Evolutionary conservation across 2,888 invertebrate species (phyloP).

Genomic region (Odontomyia ornata): DNA sequence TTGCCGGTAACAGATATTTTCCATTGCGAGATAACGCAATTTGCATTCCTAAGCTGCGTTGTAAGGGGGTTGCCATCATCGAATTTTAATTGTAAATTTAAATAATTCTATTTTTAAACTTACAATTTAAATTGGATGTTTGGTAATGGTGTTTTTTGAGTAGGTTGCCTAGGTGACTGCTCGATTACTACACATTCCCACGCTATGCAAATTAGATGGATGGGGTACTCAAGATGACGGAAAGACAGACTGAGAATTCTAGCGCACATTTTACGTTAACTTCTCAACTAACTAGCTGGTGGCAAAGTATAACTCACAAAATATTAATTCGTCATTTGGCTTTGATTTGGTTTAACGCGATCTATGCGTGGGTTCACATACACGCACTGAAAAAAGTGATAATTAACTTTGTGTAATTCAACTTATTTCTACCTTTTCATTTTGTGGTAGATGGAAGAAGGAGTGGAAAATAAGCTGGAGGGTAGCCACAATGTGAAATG

Average conservation of each 20-base stretch:
- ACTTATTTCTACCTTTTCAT: slow-evolving; percentile 9
- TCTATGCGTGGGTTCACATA: slow-evolving; percentile 48
- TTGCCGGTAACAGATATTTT: too few relatives aligned
- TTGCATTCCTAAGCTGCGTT: too few relatives aligned
- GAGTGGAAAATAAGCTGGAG: slow-evolving; percentile 43
- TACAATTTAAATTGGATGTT: too few relatives aligned
- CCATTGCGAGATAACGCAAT: too few relatives aligned
- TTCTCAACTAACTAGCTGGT: slow-evolving; percentile 5
- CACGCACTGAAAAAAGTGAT: slow-evolving; percentile 44
- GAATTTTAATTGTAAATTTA: too few relatives aligned
- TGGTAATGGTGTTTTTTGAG: too few relatives aligned
- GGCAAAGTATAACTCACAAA: background rate
- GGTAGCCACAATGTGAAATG: slow-evolving; percentile 26
- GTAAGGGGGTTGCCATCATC: too few relatives aligned
- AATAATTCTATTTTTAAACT: too few relatives aligned
- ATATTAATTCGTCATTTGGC: background rate
- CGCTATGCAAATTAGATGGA: slow-evolving; percentile 51
- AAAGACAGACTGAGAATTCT: slow-evolving; percentile 47
- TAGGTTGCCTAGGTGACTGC: too few relatives aligned
- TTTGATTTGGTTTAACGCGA: slow-evolving; percentile 1
- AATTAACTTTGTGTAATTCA: slow-evolving; percentile 15
- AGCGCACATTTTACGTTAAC: slow-evolving; percentile 22
- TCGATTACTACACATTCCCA: too few relatives aligned
- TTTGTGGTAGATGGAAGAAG: slow-evolving; percentile 42
- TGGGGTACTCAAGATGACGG: slow-evolving; percentile 48